Percentiles rank a stretch among this genome's conserved stretches.
These are phyloP conservation scores for Volucella zonaria DNA, from an alignment of 2,888 invertebrate genomes.

Conservation along the genomic window DNA sequence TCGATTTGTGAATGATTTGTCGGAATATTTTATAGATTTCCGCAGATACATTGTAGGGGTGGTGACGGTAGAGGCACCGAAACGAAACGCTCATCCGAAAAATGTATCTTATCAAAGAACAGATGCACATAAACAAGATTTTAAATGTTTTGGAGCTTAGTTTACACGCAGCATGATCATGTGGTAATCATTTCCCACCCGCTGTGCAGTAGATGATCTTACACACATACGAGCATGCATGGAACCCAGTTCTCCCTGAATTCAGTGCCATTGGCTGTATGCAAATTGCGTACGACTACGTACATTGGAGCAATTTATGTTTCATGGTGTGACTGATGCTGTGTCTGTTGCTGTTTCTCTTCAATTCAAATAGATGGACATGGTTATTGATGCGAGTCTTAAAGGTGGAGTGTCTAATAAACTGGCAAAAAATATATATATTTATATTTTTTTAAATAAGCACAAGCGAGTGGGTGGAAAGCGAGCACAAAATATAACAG, in stretches of 20 bases:
- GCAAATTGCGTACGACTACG: constrained; percentile 45
- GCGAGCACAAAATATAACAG: constrained; percentile 49
- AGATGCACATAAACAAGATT: constrained; percentile 69
- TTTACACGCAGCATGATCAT: constrained; percentile 65
- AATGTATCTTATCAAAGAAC: constrained; percentile 67
- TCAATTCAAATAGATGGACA: constrained; percentile 55
- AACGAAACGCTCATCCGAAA: neutral
- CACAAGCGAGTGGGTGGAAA: constrained; percentile 8
- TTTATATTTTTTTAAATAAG: constrained; percentile 12
- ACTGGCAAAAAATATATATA: constrained; percentile 21
- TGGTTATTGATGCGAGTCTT: constrained; percentile 56
- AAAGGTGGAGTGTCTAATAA: constrained; percentile 59
- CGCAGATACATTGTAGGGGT: constrained; percentile 23
- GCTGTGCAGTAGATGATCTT: constrained; percentile 42
- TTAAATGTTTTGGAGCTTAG: constrained; percentile 62
- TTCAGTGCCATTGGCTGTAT: constrained; percentile 32
- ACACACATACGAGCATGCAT: constrained; percentile 40
- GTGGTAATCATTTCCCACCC: constrained; percentile 61
- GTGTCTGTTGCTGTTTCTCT: constrained; percentile 55
- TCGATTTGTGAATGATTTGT: constrained; percentile 66
- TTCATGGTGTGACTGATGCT: constrained; percentile 56
- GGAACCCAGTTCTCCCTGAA: constrained; percentile 16
- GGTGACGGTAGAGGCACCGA: neutral
- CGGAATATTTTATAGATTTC: constrained; percentile 24
- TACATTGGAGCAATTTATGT: constrained; percentile 42